A percentile compares a stretch with the other conserved stretches of the same genome.
These are phyloP conservation scores for Parapristionchus giblindavisi DNA, from an alignment of 2,888 invertebrate genomes.

Conservation along the genomic window DNA sequence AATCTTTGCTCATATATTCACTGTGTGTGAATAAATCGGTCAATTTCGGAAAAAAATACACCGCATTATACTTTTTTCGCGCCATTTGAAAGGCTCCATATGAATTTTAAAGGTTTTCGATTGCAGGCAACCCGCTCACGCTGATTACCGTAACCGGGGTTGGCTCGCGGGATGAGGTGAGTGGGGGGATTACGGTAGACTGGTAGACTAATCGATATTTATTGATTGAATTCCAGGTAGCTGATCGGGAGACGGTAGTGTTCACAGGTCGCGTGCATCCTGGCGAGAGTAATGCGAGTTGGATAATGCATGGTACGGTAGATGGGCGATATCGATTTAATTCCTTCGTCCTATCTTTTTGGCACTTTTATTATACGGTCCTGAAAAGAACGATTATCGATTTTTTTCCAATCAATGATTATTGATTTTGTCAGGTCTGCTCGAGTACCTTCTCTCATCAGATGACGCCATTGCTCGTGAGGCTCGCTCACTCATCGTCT, in stretches of 20 bases:
- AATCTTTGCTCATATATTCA: no score
- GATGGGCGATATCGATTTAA: no score
- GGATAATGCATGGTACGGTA: constrained; percentile 84
- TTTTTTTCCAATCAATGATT: no score
- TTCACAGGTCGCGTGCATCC: constrained; percentile 85
- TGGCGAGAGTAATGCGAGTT: constrained; percentile 86
- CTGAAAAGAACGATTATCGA: no score
- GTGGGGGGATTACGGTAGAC: constrained; percentile 73
- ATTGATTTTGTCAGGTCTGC: constrained; percentile 40
- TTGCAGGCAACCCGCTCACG: constrained; percentile 81
- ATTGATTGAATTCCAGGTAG: no score
- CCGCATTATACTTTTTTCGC: background rate
- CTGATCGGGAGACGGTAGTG: constrained; percentile 73
- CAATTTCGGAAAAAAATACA: background rate
- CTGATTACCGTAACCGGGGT: constrained; percentile 79
- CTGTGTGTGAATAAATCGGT: no score
- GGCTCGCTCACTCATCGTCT: constrained; percentile 79
- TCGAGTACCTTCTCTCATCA: constrained; percentile 47
- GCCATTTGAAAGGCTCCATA: constrained; percentile 64
- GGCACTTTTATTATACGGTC: no score
- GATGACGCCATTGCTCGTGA: constrained; percentile 75
- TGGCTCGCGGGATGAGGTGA: constrained; percentile 62
- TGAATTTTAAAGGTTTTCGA: constrained; percentile 73
- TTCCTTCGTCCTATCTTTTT: no score
- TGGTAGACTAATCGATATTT: no score